Percentiles rank a stretch among this genome's conserved stretches.
Evolutionary conservation across 2,113 vertebrate genomes (phyloP).

Genomic region (Gambusia holbrooki): DNA sequence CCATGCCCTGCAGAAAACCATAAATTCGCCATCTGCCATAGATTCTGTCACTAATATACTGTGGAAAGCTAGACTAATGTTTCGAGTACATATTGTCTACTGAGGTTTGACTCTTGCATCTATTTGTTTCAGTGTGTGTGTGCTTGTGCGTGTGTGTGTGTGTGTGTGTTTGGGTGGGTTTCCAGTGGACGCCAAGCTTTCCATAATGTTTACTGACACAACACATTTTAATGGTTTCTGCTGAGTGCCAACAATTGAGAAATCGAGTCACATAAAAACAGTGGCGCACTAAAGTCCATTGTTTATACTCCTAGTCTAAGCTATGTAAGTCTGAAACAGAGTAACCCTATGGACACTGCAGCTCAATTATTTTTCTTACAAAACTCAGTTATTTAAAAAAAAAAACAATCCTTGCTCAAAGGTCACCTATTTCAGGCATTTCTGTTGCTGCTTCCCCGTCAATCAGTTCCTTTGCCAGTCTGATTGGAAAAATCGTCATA

Average conservation of each 20-base stretch:
- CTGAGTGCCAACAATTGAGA: constrained; percentile 64
- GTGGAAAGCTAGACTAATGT: neutral
- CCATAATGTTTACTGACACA: constrained; percentile 71
- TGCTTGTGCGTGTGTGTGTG: constrained; percentile 10
- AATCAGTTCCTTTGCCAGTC: neutral
- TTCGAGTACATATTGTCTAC: neutral
- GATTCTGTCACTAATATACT: neutral
- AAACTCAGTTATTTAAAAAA: constrained; percentile 12
- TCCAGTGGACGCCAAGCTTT: constrained; percentile 45
- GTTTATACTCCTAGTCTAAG: constrained; percentile 50
- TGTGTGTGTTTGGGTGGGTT: constrained; percentile 26
- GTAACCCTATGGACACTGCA: constrained; percentile 28
- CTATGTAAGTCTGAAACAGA: constrained; percentile 43
- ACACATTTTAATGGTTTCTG: constrained; percentile 68
- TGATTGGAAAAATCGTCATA: constrained; percentile 6
- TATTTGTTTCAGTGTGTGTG: constrained; percentile 9
- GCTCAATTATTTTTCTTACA: constrained; percentile 23
- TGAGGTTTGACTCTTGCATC: neutral
- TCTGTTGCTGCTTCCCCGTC: neutral
- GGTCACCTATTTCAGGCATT: neutral
- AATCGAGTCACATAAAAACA: constrained; percentile 60
- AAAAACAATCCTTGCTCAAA: neutral
- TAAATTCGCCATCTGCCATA: neutral
- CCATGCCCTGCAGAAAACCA: neutral
- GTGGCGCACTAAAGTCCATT: constrained; percentile 46